A percentile compares a stretch with the other conserved stretches of the same genome.
These are phyloP conservation scores for Zaprionus ornatus DNA, from an alignment of 1,140 invertebrate species.

Conservation along the genomic window DNA sequence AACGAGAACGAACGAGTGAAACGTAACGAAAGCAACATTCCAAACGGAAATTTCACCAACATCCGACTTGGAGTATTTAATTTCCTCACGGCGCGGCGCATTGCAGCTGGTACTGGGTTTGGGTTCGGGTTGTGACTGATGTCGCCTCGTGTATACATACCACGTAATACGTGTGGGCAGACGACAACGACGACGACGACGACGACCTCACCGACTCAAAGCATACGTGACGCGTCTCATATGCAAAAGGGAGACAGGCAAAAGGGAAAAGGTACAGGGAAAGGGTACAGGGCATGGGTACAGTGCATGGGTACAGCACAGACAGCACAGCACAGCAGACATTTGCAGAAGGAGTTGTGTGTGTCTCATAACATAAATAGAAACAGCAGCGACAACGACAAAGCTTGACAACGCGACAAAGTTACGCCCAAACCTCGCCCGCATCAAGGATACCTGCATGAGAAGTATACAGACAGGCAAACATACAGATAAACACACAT, in stretches of 20 bases:
- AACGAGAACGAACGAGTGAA: background rate
- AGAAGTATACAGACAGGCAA: slow-evolving; percentile 7
- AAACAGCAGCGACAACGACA: slow-evolving; percentile 62
- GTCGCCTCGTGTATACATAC: slow-evolving; percentile 49
- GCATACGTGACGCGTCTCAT: slow-evolving; percentile 42
- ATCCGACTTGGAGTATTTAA: slow-evolving; percentile 78
- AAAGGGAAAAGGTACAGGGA: background rate
- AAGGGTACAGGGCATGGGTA: no score
- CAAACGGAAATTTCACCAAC: slow-evolving; percentile 75
- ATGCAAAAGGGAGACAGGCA: slow-evolving; percentile 24
- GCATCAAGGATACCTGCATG: slow-evolving; percentile 44
- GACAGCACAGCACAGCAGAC: slow-evolving; percentile 47
- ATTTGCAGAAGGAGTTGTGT: slow-evolving; percentile 37
- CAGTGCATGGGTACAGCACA: background rate
- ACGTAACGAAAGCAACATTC: slow-evolving; percentile 33
- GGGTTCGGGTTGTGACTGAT: background rate
- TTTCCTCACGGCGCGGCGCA: slow-evolving; percentile 66
- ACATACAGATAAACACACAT: background rate
- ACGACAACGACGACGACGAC: slow-evolving; percentile 27
- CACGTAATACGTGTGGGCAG: slow-evolving; percentile 44
- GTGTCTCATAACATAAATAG: slow-evolving; percentile 67
- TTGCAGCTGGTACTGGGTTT: slow-evolving; percentile 48
- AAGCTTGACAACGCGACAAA: slow-evolving; percentile 75
- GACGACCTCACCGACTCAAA: background rate
- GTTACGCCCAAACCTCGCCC: slow-evolving; percentile 30